Conservation (phyloP, 2,797 vertebrate genomes). For the Garrulus glandarius region DNA sequence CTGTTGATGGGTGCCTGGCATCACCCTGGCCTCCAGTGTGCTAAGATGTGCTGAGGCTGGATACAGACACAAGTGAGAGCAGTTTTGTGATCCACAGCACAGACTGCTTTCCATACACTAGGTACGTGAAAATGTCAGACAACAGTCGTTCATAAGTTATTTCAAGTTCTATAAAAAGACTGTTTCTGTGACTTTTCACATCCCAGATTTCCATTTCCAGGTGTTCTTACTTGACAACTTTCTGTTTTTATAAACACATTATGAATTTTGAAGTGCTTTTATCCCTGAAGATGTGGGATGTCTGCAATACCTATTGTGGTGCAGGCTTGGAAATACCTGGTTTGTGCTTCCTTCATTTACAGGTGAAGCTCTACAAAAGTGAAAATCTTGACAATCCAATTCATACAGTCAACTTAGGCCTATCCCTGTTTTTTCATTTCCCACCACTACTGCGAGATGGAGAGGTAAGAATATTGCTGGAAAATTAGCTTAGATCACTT, state of each 20-base stretch:
- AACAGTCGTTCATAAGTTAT: background rate
- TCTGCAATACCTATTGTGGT: background rate
- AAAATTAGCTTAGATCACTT: background rate
- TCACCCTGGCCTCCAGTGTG: background rate
- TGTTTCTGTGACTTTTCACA: background rate
- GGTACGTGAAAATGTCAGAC: background rate
- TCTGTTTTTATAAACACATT: background rate
- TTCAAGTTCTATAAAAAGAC: background rate
- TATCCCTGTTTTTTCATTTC: conserved; percentile 97
- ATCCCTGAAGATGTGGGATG: background rate
- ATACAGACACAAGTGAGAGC: background rate
- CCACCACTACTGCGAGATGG: conserved; percentile 91
- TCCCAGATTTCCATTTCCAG: background rate
- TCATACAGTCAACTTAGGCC: conserved; percentile 91
- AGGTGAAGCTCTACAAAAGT: conserved; percentile 96
- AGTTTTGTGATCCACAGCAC: background rate
- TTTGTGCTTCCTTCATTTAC: background rate
- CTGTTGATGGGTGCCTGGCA: background rate
- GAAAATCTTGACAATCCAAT: conserved; percentile 96
- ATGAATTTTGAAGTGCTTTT: background rate
- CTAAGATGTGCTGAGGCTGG: background rate
- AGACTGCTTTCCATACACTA: background rate
- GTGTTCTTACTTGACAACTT: background rate
- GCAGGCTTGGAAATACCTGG: background rate
- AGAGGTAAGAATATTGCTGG: conserved; percentile 80